Evolutionary conservation across 2,113 vertebrate genomes (phyloP), one percentile per base, ranked within the genome.

Genomic region (Barnardius zonarius): DNA sequence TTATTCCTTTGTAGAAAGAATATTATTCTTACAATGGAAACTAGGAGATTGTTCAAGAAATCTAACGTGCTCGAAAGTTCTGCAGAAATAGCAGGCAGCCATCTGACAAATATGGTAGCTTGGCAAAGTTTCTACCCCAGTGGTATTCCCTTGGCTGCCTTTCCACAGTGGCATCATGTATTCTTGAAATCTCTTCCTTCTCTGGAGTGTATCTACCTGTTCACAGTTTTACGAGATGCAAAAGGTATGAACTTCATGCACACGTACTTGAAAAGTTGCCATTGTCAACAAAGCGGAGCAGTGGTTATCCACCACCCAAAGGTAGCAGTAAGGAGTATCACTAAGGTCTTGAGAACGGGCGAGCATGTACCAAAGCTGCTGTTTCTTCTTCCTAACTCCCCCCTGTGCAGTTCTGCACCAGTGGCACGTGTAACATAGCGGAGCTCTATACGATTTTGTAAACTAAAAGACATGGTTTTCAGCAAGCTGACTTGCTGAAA

Each of bases 391-490:
- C 43, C 37, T 33, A 33, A 2, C 86, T 43, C 57, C 43, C 66
- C 22, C 27, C 35, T 25, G 63, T 1, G 5, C 24, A 69, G 30
- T 44, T 91, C 75, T 88, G 52, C 3, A 6, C 35, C 31, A 49
- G 39, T 24, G 24, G 13, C 37, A 37, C 19, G 6, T 1, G 2
- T 67, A 35, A 43, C 6, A 3, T 0, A 78, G 33, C 39, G 10
- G 28, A 87, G 80, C 44, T 85, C 70, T 48, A 9, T 54, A 33
- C 77, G 91, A 81, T 92, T 93, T 87, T 96, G 51, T 49, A 85
- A 93, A 85, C 88, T 89, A 74, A 96, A 95, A 92, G 79, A 69
- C 68, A 39, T 77, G 54, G 84, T 96, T 96, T 96, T 78, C 82
- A 78, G 59, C 51, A 57, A 55, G 70, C 43, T 35, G 30, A 86